phyloP scores from a whole-genome alignment of 2,888 invertebrate genomes.

The Sinohyriopsis cumingii region DNA sequence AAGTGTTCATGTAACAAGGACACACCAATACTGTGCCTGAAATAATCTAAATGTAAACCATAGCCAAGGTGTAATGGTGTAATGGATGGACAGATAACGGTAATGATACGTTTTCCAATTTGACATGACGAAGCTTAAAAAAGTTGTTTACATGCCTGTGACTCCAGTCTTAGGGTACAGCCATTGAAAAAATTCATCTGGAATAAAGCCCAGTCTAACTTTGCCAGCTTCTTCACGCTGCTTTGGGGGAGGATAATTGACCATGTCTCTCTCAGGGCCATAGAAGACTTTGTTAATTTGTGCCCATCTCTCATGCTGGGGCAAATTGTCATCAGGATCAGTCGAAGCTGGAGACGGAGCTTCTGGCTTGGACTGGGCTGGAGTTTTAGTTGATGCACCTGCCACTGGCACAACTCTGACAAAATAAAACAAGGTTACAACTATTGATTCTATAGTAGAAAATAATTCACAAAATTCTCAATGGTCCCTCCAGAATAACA shows the following conservation, averaged over 20 bases:
- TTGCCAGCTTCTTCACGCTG: constrained; percentile 81
- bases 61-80: too few species aligned
- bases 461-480: too few species aligned
- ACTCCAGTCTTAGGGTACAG: constrained; percentile 95
- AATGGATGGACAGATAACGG: too few species aligned
- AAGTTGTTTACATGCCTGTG: constrained; percentile 72
- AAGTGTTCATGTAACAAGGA: too few species aligned
- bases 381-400: constrained; percentile 4
- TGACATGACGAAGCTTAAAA: too few species aligned
- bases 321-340: constrained; percentile 4
- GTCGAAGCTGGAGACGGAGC: constrained; percentile 3
- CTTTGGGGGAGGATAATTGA: constrained; percentile 83
- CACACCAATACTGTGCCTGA: too few species aligned
- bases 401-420: constrained; percentile 16
- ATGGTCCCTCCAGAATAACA: too few species aligned
- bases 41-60: too few species aligned
- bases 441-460: too few species aligned
- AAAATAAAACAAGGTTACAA: neutral
- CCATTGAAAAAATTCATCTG: constrained; percentile 95
- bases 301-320: constrained; percentile 49
- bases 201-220: constrained; percentile 90
- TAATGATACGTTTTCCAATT: too few species aligned
- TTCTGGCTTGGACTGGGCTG: constrained; percentile 5
- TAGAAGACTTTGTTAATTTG: constrained; percentile 66
- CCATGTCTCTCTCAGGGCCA: constrained; percentile 80